Evolutionary conservation across 2,888 invertebrate genomes (phyloP), one percentile per base, ranked within the genome.

Genomic region (Acanthosepion lycidas): DNA sequence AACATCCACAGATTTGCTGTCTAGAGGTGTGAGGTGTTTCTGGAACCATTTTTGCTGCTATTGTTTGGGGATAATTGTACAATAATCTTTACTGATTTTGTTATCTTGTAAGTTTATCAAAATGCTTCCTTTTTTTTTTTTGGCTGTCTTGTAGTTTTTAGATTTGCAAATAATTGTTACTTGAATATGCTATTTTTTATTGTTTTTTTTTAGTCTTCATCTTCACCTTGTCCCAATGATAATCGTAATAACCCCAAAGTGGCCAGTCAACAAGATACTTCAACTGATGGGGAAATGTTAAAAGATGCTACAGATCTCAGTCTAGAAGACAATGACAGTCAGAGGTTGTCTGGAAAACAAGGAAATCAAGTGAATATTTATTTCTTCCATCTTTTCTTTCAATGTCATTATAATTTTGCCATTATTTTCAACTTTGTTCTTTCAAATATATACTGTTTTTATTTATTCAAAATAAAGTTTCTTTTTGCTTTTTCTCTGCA

Each of bases 201-300:
- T n/a, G 33, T 78, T 78, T 78, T 15, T 78, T 78, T 78, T 78
- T 78, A n/a, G 78, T 78, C 28, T 12, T 78, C 78, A 9, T 33
- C 78, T 78, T 78, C 78, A 78, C 78, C 78, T 78, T 78, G 78
- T 78, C 78, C 78, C 33, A 78, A n/a, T n/a, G 78, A 78, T 78
- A 78, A 78, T 78, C 78, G 78, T n/a, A 78, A 78, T 78, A n/a
- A 78, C 33, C 4, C 33, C 2, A 78, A n/a, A 78, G 78, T 78
- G 78, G 78, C 78, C 15, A 78, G 18, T n/a, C 78, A 78, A 78
- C 12, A n/a, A 78, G 78, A 78, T 5, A 78, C 78, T 78, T 33
- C 78, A 78, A 78, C 78, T 78, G 78, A 78, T 78, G 33, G 78
- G 78, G 78, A 78, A 78, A 78, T n/a, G 15, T 78, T 78, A 33